Evolutionary conservation across 2,113 vertebrate genomes (phyloP), one percentile per base, ranked within the genome.

Genomic region (Aramus guarauna): DNA sequence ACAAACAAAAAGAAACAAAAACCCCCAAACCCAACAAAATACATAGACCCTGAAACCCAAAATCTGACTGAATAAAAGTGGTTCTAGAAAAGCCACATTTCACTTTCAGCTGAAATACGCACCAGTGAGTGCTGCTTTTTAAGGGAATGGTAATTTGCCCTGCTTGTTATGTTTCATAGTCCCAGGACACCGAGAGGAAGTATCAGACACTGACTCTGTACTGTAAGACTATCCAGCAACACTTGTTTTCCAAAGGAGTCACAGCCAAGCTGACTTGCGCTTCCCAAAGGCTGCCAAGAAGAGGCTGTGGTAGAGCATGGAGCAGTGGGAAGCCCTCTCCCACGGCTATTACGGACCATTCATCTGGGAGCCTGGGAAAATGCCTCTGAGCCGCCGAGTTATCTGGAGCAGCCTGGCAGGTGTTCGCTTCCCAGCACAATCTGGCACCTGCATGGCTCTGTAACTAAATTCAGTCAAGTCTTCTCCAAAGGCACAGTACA

Each of bases 321-420:
- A 98, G 97, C 91, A 95, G 96, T 96, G 92, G 97, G 98, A 98
- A 98, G 98, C 97, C 98, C 97, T 99, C 98, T 99, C 98, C 98
- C 98, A 98, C 94, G 96, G 98, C 98, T 99, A 97, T 98, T 98
- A 98, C 66, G 97, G 98, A 98, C 98, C 98, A 97, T 98, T 98
- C 98, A 98, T 94, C 96, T 98, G 97, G 97, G 98, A 98, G 98
- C 98, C 98, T 99, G 99, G 98, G 98, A 99, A 99, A 99, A 98
- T 97, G 98, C 98, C 98, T 98, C 95, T 94, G 97, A 98, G 97
- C 97, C 95, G 97, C 98, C 85, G 97, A 98, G 96, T 97, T 98
- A 98, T 95, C 97, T 96, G 96, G 94, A 98, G 95, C 89, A 97
- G 98, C 96, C 97, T 98, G 98, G 98, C 98, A 99, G 98, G 98